A percentile compares a stretch with the other conserved stretches of the same genome.
Conservation (phyloP, 2,888 invertebrate genomes). For the Sarcophaga subvicina region DNA sequence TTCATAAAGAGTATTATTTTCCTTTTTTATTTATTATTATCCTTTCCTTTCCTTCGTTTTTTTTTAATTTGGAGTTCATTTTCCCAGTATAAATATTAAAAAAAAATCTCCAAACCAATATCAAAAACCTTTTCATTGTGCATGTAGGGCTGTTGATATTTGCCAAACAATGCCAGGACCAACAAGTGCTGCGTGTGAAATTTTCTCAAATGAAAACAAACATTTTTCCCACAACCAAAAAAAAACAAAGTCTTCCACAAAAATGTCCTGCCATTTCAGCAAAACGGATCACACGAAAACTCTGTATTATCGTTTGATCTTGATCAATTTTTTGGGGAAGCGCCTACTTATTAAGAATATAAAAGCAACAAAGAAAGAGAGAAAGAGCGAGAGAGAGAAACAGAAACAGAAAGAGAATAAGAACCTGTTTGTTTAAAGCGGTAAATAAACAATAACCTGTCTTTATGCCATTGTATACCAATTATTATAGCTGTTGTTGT, state of each 20-base stretch:
- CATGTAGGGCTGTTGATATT: slow-evolving; percentile 36
- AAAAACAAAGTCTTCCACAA: not conserved
- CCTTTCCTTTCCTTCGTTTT: not conserved
- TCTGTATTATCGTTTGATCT: slow-evolving; percentile 58
- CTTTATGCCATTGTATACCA: slow-evolving; percentile 42
- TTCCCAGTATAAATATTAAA: slow-evolving; percentile 4
- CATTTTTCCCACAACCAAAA: slow-evolving; percentile 60
- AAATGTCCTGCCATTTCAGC: slow-evolving; percentile 48
- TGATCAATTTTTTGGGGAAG: slow-evolving; percentile 57
- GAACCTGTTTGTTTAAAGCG: slow-evolving; percentile 64
- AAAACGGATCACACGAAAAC: slow-evolving; percentile 50
- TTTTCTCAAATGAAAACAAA: slow-evolving; percentile 63
- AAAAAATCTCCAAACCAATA: not conserved
- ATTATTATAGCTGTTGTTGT: slow-evolving; percentile 19
- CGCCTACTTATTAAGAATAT: slow-evolving; percentile 59
- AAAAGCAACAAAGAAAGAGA: slow-evolving; percentile 6
- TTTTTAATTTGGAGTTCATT: slow-evolving; percentile 43
- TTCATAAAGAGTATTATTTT: too few species aligned
- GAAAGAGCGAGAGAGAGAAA: not conserved
- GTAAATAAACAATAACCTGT: slow-evolving; percentile 56
- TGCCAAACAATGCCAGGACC: slow-evolving; percentile 54
- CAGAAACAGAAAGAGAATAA: slow-evolving; percentile 10
- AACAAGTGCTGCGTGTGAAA: slow-evolving; percentile 69
- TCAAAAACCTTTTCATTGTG: slow-evolving; percentile 16
- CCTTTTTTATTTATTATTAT: slow-evolving; percentile 7